Percentiles rank a stretch among this genome's conserved stretches.
These are phyloP conservation scores for Pediacus dermestoides DNA, from an alignment of 2,888 invertebrate species.

Conservation along the genomic window DNA sequence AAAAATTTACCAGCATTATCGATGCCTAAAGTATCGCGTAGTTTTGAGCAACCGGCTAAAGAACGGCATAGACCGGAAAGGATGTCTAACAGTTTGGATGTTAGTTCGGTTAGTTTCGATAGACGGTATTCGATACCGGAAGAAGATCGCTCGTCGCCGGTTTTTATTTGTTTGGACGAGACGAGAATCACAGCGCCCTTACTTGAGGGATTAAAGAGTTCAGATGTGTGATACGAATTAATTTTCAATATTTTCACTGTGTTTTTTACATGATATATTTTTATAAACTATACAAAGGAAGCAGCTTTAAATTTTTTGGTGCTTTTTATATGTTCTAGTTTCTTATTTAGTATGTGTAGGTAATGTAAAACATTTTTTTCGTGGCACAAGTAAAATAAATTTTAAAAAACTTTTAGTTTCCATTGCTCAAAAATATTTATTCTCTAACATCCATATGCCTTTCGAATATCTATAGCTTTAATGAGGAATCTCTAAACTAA, in stretches of 20 bases:
- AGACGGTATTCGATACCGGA: constrained; percentile 36
- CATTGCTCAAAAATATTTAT: too few relatives aligned
- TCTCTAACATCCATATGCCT: too few relatives aligned
- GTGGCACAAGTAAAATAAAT: too few relatives aligned
- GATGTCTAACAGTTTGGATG: constrained; percentile 44
- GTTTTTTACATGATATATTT: too few relatives aligned
- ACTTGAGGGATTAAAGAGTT: constrained; percentile 45
- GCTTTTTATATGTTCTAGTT: constrained; percentile 13
- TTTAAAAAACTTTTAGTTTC: too few relatives aligned
- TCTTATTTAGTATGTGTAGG: too few relatives aligned
- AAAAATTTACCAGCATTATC: background rate
- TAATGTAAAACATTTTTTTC: too few relatives aligned
- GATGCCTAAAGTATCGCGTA: constrained; percentile 40
- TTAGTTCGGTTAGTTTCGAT: constrained; percentile 34
- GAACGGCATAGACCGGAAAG: constrained; percentile 38
- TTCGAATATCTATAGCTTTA: too few relatives aligned
- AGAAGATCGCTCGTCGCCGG: constrained; percentile 30
- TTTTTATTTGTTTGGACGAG: constrained; percentile 44
- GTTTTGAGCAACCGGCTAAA: constrained; percentile 44
- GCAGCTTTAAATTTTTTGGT: too few relatives aligned
- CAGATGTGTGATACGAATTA: constrained; percentile 43
- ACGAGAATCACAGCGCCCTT: constrained; percentile 44
- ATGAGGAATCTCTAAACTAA: too few relatives aligned
- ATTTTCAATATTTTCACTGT: background rate
- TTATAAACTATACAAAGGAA: background rate